Conservation (phyloP, 2,797 vertebrate species). For the Labroides dimidiatus region DNA sequence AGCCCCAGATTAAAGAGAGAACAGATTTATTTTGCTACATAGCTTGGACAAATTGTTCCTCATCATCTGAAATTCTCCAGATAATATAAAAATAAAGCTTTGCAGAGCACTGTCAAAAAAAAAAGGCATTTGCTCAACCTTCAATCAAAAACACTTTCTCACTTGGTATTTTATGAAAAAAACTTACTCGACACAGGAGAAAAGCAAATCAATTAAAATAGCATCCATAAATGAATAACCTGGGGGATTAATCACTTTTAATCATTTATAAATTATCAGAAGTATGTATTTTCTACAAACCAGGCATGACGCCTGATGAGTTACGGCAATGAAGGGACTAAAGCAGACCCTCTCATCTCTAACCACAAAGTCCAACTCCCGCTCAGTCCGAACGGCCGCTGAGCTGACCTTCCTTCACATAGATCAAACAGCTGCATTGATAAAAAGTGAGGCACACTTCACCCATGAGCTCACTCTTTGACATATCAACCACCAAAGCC, state of each 20-base stretch:
- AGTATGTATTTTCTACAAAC: neutral
- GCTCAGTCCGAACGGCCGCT: slow-evolving; percentile 17
- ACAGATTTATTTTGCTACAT: neutral
- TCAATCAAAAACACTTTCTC: neutral
- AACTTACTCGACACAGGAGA: neutral
- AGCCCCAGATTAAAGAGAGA: neutral
- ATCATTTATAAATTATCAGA: neutral
- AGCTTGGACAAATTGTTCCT: neutral
- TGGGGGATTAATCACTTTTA: neutral
- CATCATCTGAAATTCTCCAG: neutral
- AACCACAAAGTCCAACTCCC: slow-evolving; percentile 38
- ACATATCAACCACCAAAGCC: slow-evolving; percentile 9
- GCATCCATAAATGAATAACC: neutral
- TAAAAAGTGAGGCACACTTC: slow-evolving; percentile 1
- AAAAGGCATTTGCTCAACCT: too few species aligned
- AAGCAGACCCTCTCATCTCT: slow-evolving; percentile 24
- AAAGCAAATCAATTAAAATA: neutral
- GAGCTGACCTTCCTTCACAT: slow-evolving; percentile 26
- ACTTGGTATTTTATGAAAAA: neutral
- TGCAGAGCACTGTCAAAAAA: neutral
- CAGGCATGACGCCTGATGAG: slow-evolving; percentile 9
- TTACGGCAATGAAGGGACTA: neutral
- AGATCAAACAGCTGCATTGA: slow-evolving; percentile 31
- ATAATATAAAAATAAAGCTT: neutral
- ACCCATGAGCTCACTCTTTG: slow-evolving; percentile 6